These are phyloP conservation scores for Gavialis gangeticus DNA, from an alignment of 2,113 vertebrate species.

Conservation along the genomic window DNA sequence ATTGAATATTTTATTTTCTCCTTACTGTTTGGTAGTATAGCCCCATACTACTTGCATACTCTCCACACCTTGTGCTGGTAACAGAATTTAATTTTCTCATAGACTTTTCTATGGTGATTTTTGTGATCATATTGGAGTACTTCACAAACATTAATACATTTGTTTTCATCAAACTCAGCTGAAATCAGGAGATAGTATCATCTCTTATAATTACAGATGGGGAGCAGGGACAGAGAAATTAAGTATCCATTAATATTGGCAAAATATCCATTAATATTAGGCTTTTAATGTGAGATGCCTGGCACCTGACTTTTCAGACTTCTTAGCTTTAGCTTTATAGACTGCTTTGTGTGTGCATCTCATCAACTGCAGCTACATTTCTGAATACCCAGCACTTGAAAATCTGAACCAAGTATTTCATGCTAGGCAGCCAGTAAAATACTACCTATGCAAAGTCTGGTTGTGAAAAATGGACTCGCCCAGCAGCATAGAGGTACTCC, in stretches of 20 bases:
- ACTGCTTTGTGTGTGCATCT: neutral
- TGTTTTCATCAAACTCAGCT: neutral
- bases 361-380: no score
- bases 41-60: neutral
- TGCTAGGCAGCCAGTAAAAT: neutral
- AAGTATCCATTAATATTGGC: neutral
- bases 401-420: neutral
- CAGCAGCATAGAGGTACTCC: neutral
- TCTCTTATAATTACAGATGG: neutral
- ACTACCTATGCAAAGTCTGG: neutral
- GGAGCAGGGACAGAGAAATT: neutral
- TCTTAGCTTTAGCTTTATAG: neutral
- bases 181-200: neutral
- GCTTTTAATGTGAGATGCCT: neutral
- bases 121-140: neutral
- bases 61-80: neutral
- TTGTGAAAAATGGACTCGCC: neutral
- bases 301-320: rapidly evolving
- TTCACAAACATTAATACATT: neutral
- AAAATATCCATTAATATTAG: neutral
- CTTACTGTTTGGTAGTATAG: neutral
- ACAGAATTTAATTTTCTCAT: neutral
- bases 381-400: no score
- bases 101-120: neutral
- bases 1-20: rapidly evolving